phyloP scores from a whole-genome alignment of 2,113 vertebrate species.

The Hippocampus abdominalis region DNA sequence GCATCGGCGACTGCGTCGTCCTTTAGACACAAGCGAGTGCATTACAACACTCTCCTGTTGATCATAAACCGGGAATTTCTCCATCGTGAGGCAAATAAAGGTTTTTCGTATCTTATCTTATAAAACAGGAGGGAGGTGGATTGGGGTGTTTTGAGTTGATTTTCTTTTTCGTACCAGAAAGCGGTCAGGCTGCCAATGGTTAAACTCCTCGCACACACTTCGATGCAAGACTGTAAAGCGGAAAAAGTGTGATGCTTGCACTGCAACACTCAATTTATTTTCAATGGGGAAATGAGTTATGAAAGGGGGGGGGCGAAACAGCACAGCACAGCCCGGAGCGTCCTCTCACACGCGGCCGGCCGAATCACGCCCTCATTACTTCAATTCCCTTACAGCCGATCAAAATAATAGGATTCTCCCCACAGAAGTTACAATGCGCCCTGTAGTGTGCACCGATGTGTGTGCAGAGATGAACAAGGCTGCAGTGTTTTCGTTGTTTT shows the following conservation, averaged over 20 bases:
- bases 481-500: conserved; percentile 34
- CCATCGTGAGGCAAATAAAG: too few relatives aligned
- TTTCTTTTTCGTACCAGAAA: too few relatives aligned
- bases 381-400: conserved; percentile 50
- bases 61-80: too few relatives aligned
- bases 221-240: background rate
- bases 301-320: background rate
- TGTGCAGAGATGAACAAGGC: conserved; percentile 36
- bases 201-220: background rate
- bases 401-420: conserved; percentile 53
- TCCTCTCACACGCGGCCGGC: background rate
- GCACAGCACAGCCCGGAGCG: background rate
- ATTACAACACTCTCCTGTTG: too few relatives aligned
- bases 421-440: conserved; percentile 19
- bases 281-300: background rate
- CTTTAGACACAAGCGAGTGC: too few relatives aligned
- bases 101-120: background rate
- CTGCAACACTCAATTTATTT: background rate
- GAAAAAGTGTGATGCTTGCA: background rate
- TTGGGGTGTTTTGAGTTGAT: background rate
- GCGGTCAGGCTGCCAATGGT: background rate
- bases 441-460: conserved; percentile 28
- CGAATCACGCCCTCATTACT: conserved; percentile 47
- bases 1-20: too few relatives aligned
- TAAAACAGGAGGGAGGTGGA: background rate